Evolutionary conservation across 2,888 invertebrate species (phyloP).

Genomic region (Cyaniris semiargus): DNA sequence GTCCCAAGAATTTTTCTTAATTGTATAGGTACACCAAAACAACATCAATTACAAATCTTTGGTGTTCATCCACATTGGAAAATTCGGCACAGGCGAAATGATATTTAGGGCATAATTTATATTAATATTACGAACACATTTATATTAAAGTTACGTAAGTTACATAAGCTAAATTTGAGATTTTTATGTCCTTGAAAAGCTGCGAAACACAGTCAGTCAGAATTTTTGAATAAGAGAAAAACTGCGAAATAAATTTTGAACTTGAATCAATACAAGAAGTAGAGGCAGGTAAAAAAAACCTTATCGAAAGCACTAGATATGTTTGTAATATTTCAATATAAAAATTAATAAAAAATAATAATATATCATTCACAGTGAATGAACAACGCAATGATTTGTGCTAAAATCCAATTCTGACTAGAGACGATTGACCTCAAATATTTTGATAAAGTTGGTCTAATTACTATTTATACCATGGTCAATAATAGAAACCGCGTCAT

Average conservation of each 20-base stretch:
- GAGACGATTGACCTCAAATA: conserved; percentile 61
- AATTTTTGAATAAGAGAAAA: conserved; percentile 37
- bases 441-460: conserved; percentile 41
- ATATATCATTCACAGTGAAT: conserved; percentile 40
- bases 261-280: neutral
- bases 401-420: conserved; percentile 76
- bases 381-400: conserved; percentile 47
- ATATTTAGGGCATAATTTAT: conserved; percentile 54
- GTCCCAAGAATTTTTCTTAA: conserved; percentile 79
- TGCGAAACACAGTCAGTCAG: conserved; percentile 73
- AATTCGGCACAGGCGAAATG: conserved; percentile 70
- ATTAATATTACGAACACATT: conserved; percentile 76
- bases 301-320: neutral
- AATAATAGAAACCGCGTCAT: conserved; percentile 61
- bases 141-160: conserved; percentile 62
- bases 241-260: neutral
- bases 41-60: conserved; percentile 76
- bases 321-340: neutral
- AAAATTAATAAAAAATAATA: conserved; percentile 14
- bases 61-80: conserved; percentile 77
- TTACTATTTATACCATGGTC: conserved; percentile 49
- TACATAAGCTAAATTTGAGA: conserved; percentile 75
- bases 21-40: conserved; percentile 73
- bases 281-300: conserved; percentile 35
- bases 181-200: conserved; percentile 75